These are phyloP conservation scores for Telmatochromis brichardi DNA, from an alignment of 2,113 vertebrate species.

Conservation along the genomic window DNA sequence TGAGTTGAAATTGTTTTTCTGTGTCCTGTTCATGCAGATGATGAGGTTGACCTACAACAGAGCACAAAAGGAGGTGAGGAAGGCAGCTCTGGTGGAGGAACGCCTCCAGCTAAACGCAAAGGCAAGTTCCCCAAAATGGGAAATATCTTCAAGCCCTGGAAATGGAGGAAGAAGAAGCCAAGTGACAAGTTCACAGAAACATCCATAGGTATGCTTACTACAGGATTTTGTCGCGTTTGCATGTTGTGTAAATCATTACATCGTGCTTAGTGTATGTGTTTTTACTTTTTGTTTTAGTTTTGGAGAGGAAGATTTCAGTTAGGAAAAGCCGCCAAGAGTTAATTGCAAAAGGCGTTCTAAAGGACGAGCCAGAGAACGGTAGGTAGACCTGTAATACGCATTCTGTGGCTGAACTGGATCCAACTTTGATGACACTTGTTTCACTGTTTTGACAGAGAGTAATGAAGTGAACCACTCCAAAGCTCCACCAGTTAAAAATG, in stretches of 20 bases:
- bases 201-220: conserved; percentile 76
- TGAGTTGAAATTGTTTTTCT: neutral
- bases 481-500: conserved; percentile 77
- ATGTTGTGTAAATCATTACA: neutral
- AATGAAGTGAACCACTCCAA: conserved; percentile 72
- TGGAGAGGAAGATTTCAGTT: conserved; percentile 94
- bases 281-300: conserved; percentile 66
- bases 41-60: conserved; percentile 75
- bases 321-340: conserved; percentile 89
- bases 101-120: conserved; percentile 83
- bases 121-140: conserved; percentile 90
- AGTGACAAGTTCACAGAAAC: conserved; percentile 93
- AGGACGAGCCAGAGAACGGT: conserved; percentile 89
- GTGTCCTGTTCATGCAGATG: conserved; percentile 50
- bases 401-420: neutral
- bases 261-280: neutral
- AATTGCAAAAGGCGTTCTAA: conserved; percentile 86
- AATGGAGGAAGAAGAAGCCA: conserved; percentile 95
- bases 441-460: conserved; percentile 60
- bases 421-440: neutral
- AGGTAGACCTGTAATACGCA: conserved; percentile 9
- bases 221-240: accelerated
- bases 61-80: conserved; percentile 71
- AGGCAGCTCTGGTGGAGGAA: conserved; percentile 73
- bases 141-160: conserved; percentile 95